phyloP scores from a whole-genome alignment of 2,113 vertebrate genomes.

The Lagenorhynchus albirostris region DNA sequence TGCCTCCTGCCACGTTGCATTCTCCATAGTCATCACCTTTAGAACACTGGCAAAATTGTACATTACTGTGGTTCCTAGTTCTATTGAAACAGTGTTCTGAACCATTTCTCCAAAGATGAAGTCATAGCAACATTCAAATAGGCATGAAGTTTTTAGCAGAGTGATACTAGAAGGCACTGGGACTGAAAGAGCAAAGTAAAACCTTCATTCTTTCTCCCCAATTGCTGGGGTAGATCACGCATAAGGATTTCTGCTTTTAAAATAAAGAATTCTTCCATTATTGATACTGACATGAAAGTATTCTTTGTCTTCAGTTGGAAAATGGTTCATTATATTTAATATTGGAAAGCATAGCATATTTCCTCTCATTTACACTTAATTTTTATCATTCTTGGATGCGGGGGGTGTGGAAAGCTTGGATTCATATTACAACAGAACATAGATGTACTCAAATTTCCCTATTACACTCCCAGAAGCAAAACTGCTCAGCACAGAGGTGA shows the following conservation, averaged over 20 bases:
- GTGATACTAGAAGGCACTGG: background rate
- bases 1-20: background rate
- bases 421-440: background rate
- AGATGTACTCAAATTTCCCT: background rate
- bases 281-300: background rate
- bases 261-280: background rate
- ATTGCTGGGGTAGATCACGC: background rate
- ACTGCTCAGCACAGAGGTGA: background rate
- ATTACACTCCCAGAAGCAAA: background rate
- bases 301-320: background rate
- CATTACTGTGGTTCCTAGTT: constrained; percentile 3
- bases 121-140: background rate
- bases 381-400: background rate
- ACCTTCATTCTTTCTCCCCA: constrained; percentile 38
- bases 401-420: background rate
- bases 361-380: background rate
- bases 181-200: constrained; percentile 45
- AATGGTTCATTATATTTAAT: background rate
- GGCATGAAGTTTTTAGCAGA: background rate
- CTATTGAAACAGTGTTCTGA: constrained; percentile 22
- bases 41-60: background rate
- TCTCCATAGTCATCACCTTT: background rate
- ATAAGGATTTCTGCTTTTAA: background rate
- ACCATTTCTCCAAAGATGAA: constrained; percentile 8
- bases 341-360: background rate